Evolutionary conservation across 2,888 invertebrate species (phyloP), one percentile per base, ranked within the genome.

Genomic region (Coelopa pilipes): DNA sequence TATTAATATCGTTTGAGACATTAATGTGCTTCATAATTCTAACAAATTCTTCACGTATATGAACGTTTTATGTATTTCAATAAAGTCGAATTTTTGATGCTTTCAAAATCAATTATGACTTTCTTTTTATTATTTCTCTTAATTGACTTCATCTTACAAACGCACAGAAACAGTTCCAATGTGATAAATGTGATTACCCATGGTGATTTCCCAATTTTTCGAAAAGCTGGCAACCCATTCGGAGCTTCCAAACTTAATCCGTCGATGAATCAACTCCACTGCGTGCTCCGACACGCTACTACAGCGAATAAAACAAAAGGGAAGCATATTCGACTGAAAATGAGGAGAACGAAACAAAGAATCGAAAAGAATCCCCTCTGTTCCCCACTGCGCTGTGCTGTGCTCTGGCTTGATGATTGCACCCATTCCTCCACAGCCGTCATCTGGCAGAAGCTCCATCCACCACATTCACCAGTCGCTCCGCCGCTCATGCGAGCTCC

Each of bases 101-200:
- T 53, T 53, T 53, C n/a, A n/a, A 53, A n/a, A 53, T n/a, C n/a
- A n/a, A n/a, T 53, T 53, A 53, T 9, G n/a, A 53, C n/a, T 53
- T 53, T 53, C n/a, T 53, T 53, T 53, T 53, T 53, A 59, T 60
- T 17, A 62, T 70, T 60, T 50, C 3, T 70, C 60, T 60, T 70
- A 60, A 70, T 70, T 60, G 59, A 50, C 50, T 49, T 50, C 4
- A 34, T 2, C 34, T 34, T 34, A 34, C 7, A 7, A 34, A 34
- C 34, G 34, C 2, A 34, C 4, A 34, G 34, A 34, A 34, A 34
- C 34, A n/a, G n/a, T n/a, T n/a, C n/a, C n/a, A 34, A 34, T 34
- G 34, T 34, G 34, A 7, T 34, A 34, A 7, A 7, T 7, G 7
- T 34, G 34, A 34, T 7, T 34, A 34, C 34, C 34, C 34, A 34